phyloP scores from a whole-genome alignment of 2,888 invertebrate genomes.

The Trypoxylon attenuatum region DNA sequence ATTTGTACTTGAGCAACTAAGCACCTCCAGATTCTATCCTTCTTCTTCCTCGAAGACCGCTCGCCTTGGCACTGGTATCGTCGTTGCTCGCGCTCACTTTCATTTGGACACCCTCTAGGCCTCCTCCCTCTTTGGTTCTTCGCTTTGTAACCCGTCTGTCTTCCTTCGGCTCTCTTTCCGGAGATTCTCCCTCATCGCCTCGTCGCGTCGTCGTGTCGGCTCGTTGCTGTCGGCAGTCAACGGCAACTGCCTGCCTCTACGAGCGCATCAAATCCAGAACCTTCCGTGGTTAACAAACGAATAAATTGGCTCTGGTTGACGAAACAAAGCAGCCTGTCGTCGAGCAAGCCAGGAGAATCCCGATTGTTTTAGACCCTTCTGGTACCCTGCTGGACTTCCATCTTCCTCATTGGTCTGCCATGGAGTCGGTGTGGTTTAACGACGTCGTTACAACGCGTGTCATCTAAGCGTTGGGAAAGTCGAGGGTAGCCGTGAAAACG shows the following conservation, averaged over 20 bases:
- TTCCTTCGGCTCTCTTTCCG: conserved; percentile 18
- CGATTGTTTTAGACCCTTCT: conserved; percentile 51
- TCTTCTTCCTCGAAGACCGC: background rate
- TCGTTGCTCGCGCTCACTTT: background rate
- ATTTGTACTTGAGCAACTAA: conserved; percentile 69
- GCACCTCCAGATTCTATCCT: conserved; percentile 37
- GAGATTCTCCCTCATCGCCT: conserved; percentile 37
- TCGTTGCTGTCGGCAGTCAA: conserved; percentile 9
- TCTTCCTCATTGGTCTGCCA: conserved; percentile 32
- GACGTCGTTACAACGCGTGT: conserved; percentile 46
- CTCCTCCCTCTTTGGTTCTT: conserved; percentile 4
- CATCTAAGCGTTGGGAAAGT: conserved; percentile 26
- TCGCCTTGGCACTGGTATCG: conserved; percentile 3
- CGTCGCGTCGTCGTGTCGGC: conserved; percentile 30
- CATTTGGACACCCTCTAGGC: too few relatives aligned
- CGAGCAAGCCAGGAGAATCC: conserved; percentile 24
- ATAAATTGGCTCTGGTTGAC: conserved; percentile 67
- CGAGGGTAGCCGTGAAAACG: conserved; percentile 12
- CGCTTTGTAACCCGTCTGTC: conserved; percentile 25
- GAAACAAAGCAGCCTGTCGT: conserved; percentile 60
- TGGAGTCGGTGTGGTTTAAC: conserved; percentile 40
- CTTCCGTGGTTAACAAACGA: conserved; percentile 54
- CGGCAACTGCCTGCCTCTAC: too few relatives aligned
- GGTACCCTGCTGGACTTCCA: conserved; percentile 45
- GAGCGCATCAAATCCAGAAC: conserved; percentile 29